These are phyloP conservation scores for Oryctes rhinoceros DNA, from an alignment of 1,140 invertebrate species.

Conservation along the genomic window DNA sequence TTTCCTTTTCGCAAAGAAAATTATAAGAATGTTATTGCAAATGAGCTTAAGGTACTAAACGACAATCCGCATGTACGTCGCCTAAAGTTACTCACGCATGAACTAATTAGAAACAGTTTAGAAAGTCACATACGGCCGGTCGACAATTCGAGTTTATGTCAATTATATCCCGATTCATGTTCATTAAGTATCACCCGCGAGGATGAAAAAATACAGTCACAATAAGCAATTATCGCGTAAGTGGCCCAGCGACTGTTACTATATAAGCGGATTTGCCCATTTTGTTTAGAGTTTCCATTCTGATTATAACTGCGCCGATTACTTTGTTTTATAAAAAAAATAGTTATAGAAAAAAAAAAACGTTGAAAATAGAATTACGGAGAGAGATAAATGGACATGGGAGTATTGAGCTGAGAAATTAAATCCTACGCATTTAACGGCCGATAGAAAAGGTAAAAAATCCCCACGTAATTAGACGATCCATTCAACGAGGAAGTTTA, in stretches of 20 bases:
- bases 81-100: background rate
- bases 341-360: no score
- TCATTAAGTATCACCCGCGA: background rate
- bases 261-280: background rate
- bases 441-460: constrained; percentile 4
- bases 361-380: background rate
- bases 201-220: background rate
- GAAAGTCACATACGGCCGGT: background rate
- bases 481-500: constrained; percentile 21
- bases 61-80: no score
- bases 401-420: constrained; percentile 3
- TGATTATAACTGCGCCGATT: constrained; percentile 5
- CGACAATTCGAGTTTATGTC: background rate
- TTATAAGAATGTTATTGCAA: no score
- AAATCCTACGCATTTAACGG: background rate
- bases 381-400: constrained; percentile 3
- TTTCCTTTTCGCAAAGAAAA: no score
- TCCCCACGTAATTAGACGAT: constrained; percentile 17
- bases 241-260: background rate
- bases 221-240: constrained; percentile 8
- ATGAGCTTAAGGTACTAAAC: no score
- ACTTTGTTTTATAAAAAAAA: no score
- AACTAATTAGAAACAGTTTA: constrained; percentile 12
- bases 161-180: background rate
- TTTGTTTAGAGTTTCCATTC: constrained; percentile 1